phyloP scores from a whole-genome alignment of 2,113 vertebrate species.

The Microtus richardsoni region DNA sequence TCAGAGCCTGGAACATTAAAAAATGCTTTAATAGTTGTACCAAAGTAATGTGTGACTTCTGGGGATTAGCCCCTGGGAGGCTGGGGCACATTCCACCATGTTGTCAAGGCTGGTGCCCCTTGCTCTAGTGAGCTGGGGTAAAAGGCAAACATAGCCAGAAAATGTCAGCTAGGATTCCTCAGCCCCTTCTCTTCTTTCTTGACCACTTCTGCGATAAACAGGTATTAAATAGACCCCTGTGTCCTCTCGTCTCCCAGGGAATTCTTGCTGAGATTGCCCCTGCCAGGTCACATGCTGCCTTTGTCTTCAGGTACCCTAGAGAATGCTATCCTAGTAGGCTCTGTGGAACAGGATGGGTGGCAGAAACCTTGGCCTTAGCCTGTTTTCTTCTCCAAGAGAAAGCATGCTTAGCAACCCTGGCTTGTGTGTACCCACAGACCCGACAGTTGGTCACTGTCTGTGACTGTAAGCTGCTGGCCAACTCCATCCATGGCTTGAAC shows the following conservation, averaged over 20 bases:
- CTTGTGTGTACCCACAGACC: slow-evolving; percentile 86
- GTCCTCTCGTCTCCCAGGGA: neutral
- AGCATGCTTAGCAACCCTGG: neutral
- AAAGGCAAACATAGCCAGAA: neutral
- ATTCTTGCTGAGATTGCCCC: neutral
- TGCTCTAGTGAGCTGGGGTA: neutral
- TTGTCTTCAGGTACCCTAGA: neutral
- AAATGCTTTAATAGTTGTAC: neutral
- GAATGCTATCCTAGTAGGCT: neutral
- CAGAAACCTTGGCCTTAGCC: neutral
- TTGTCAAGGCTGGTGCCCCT: neutral
- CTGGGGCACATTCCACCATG: too few relatives aligned
- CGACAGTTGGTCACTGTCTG: slow-evolving; percentile 97
- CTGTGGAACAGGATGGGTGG: neutral
- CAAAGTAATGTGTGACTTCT: neutral
- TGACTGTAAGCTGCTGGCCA: slow-evolving; percentile 96
- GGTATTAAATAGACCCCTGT: neutral
- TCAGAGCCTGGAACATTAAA: neutral
- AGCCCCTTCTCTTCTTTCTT: neutral
- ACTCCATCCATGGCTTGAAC: slow-evolving; percentile 95
- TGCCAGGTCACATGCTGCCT: neutral
- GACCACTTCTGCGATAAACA: neutral
- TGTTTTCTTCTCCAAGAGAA: neutral
- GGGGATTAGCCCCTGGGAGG: neutral
- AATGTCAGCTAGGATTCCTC: neutral